Conservation (phyloP, 1,140 invertebrate species). For the Solenopsis invicta region DNA sequence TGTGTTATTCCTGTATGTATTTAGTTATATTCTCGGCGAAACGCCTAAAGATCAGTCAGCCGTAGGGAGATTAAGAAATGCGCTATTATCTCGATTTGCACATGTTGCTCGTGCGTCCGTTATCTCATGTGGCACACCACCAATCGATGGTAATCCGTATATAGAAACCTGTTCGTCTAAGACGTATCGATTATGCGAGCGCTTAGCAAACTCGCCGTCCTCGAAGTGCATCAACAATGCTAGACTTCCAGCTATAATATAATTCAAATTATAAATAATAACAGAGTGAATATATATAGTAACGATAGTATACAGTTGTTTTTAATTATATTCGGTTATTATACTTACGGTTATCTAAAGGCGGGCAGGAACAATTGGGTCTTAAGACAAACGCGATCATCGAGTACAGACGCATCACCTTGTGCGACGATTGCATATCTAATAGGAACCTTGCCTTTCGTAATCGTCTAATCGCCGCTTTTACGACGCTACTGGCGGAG, state of each 20-base stretch:
- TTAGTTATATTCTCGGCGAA: not conserved
- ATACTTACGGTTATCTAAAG: conserved; percentile 81
- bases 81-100: conserved; percentile 38
- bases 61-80: conserved; percentile 21
- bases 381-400: conserved; percentile 78
- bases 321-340: not conserved
- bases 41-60: conserved; percentile 41
- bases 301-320: not conserved
- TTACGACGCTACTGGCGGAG: conserved; percentile 78
- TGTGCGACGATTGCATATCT: conserved; percentile 70
- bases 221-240: conserved; percentile 78
- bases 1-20: conserved; percentile 6
- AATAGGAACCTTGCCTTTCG: conserved; percentile 80
- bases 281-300: not conserved
- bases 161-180: conserved; percentile 77
- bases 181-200: conserved; percentile 60
- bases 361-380: conserved; percentile 79
- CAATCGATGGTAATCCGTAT: conserved; percentile 71
- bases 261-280: conserved; percentile 23
- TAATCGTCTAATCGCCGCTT: conserved; percentile 81
- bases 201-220: conserved; percentile 67
- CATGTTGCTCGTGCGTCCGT: conserved; percentile 69
- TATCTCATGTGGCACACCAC: conserved; percentile 74
- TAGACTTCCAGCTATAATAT: conserved; percentile 80
- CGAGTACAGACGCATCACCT: conserved; percentile 74